Percentiles rank a stretch among this genome's conserved stretches.
phyloP scores from a whole-genome alignment of 1,140 invertebrate genomes.

The Drosophila auraria region DNA sequence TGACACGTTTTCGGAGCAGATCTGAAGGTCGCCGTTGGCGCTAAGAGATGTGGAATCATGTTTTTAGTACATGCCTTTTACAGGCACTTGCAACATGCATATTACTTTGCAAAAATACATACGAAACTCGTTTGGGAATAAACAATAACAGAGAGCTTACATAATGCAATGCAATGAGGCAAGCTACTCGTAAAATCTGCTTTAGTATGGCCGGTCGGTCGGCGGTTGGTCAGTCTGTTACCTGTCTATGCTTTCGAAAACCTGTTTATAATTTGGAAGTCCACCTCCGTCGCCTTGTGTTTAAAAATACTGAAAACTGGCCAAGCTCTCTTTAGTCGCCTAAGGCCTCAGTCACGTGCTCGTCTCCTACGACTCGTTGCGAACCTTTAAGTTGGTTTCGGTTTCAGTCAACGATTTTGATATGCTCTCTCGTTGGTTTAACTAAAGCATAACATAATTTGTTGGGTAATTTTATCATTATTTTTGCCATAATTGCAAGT shows the following conservation, averaged over 20 bases:
- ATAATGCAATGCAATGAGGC: slow-evolving; percentile 52
- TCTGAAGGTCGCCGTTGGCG: slow-evolving; percentile 32
- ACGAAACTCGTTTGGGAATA: slow-evolving; percentile 46
- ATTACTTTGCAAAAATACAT: slow-evolving; percentile 40
- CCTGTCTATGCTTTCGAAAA: slow-evolving; percentile 45
- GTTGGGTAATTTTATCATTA: slow-evolving; percentile 15
- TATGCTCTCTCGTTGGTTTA: slow-evolving; percentile 6
- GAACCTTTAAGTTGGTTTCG: slow-evolving; percentile 5
- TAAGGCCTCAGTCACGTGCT: slow-evolving; percentile 44
- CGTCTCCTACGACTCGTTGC: slow-evolving; percentile 6
- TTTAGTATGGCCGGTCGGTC: slow-evolving; percentile 50
- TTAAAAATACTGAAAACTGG: slow-evolving; percentile 19
- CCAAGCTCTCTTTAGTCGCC: slow-evolving; percentile 19
- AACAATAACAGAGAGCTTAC: slow-evolving; percentile 55
- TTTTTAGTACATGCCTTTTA: slow-evolving; percentile 29
- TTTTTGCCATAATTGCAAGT: neutral
- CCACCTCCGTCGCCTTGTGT: slow-evolving; percentile 10
- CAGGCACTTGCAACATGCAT: slow-evolving; percentile 38
- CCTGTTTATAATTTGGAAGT: slow-evolving; percentile 36
- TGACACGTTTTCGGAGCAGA: slow-evolving; percentile 47
- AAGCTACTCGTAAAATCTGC: slow-evolving; percentile 29
- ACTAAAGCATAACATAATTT: neutral
- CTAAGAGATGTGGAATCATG: slow-evolving; percentile 34
- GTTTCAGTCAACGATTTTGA: slow-evolving; percentile 7
- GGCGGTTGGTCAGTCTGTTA: slow-evolving; percentile 2